Evolutionary conservation across 92 coral and sea anemone genomes (phyloP), one percentile per base, ranked within the genome.

Genomic region (Hydrozoanthus gracilis): DNA sequence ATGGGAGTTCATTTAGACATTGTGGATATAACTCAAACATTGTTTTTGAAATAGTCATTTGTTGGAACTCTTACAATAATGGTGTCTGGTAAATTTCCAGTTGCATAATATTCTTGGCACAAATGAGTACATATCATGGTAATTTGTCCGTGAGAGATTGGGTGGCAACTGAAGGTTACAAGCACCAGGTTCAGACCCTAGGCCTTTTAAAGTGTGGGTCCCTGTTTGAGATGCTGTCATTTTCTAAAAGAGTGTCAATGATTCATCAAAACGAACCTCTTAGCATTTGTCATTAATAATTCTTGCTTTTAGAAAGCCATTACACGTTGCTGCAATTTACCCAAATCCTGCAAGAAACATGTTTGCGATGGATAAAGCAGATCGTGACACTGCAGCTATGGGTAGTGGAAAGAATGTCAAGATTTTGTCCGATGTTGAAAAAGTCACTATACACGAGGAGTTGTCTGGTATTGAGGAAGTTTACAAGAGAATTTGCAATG

Each of bases 391-490:
- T 8, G 11, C 83, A n/a, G 66, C 58, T 54, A 64, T 55, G 64
- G 73, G 69, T 20, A 77, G 18, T 52, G 87, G 15, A 9, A 87
- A 65, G 9, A 82, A 83, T 16, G 77, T 54, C 76, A 89, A 80
- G 67, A 90, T 94, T 68, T 77, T 95, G 77, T 89, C 95, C 18
- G 95, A 93, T 87, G 96, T 96, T 49, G 98, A 96, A 69, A 95
- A 90, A 65, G 87, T 88, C 8, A 83, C 79, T 7, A 93, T 89
- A 56, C 92, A 91, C 20, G 79, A 88, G 44, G 98, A 96, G 67
- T 89, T 96, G 74, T 86, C 95, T 61, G 98, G 98, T 44, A 88
- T 96, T 44, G 95, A 87, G 51, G 98, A 96, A 78, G 95, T 96
- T 3, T 96, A 96, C 76, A 92, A 96, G 61, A 87, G 92, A 91